Evolutionary conservation across 2,797 vertebrate genomes (phyloP), one percentile per base, ranked within the genome.

Genomic region (Epinephelus malabaricus): DNA sequence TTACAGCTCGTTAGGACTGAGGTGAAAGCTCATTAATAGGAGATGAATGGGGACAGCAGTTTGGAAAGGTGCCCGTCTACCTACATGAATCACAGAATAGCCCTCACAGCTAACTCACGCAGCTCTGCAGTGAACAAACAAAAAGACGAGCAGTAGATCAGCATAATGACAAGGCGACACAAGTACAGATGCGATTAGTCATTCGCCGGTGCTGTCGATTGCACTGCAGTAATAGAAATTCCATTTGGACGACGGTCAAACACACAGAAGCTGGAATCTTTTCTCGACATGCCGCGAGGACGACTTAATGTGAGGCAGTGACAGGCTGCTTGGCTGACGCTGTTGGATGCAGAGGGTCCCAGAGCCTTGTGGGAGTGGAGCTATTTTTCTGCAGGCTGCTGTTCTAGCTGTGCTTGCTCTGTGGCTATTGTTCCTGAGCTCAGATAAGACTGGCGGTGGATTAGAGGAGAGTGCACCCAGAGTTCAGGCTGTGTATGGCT

Each of bases 21-120:
- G 92, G 90, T 92, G 93, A 95, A 92, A 89, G 89, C 93, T 95
- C 90, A 89, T 96, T 96, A 95, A 89, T 76, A 81, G 76, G 91
- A 93, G 94, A 95, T 87, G 86, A 93, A 95, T 94, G 88, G 72
- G 86, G 86, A 88, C 45, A 43, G 77, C 23, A 14, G 66, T 79
- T 87, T 88, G 92, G 89, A 93, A 87, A 80, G 67, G 49, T 81
- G 85, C 89, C 86, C 63, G 21, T 82, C 82, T 80, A 82, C 90
- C 82, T 76, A 74, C 85, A 90, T 88, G 87, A 92, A 89, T 92
- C 85, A 90, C 82, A 82, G 27, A 82, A 69, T 21, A 62, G 63
- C 38, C 50, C 74, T 69, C 53, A 3, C 59, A 60, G 78, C 65
- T 60, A 89, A 65, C 54, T 77, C 25, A 53, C 5, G 34, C 73